Evolutionary conservation across 2,888 invertebrate species (phyloP).

Genomic region (Papilio gigon): DNA sequence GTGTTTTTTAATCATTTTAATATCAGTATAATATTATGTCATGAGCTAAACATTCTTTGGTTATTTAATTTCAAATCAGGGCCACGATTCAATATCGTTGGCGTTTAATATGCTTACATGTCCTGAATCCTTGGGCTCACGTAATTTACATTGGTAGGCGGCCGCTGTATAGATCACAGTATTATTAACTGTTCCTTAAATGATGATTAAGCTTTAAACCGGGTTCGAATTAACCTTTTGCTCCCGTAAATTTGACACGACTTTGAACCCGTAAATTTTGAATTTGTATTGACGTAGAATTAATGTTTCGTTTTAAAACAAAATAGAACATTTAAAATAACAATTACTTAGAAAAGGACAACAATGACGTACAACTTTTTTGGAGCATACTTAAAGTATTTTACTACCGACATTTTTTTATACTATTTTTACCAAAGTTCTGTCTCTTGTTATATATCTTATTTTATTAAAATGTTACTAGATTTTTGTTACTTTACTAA

Average conservation of each 20-base stretch:
- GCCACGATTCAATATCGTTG: constrained; percentile 22
- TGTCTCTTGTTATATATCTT: too few relatives aligned
- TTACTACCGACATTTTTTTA: too few relatives aligned
- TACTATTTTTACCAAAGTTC: too few relatives aligned
- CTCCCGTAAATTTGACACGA: background rate
- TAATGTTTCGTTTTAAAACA: too few relatives aligned
- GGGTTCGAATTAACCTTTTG: background rate
- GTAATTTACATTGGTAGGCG: background rate
- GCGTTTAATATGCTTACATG: constrained; percentile 20
- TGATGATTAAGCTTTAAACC: background rate
- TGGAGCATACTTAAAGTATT: too few relatives aligned
- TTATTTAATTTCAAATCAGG: constrained; percentile 26
- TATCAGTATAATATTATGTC: background rate
- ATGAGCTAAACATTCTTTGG: constrained; percentile 8
- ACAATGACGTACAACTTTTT: too few relatives aligned
- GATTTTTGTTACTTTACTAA: too few relatives aligned
- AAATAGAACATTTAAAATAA: too few relatives aligned
- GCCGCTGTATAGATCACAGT: background rate
- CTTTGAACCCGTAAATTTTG: too few relatives aligned
- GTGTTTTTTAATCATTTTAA: background rate
- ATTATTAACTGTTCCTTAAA: background rate
- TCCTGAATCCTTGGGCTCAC: constrained; percentile 1
- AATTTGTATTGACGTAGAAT: too few relatives aligned
- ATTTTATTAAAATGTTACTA: too few relatives aligned
- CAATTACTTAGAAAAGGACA: too few relatives aligned